These are phyloP conservation scores for Microcaecilia unicolor DNA, from an alignment of 2,797 vertebrate species.

Conservation along the genomic window DNA sequence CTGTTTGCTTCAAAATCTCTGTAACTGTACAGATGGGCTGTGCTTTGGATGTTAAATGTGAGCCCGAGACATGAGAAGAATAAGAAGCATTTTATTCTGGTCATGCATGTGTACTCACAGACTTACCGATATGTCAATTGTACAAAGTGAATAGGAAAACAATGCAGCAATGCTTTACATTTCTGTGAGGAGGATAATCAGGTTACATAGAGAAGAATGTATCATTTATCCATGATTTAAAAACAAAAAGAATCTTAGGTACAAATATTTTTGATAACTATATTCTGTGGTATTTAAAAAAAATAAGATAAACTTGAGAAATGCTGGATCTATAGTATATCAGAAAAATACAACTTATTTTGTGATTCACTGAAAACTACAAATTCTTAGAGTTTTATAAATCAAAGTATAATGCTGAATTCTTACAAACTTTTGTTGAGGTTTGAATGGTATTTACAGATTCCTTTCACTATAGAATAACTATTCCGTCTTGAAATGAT, in stretches of 20 bases:
- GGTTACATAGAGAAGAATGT: slow-evolving; percentile 48
- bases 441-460: slow-evolving; percentile 19
- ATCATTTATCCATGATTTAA: slow-evolving; percentile 45
- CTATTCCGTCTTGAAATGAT: too few species aligned
- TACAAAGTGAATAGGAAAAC: slow-evolving; percentile 37
- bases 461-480: slow-evolving; percentile 24
- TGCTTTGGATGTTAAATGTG: slow-evolving; percentile 38
- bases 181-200: slow-evolving; percentile 38
- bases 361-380: slow-evolving; percentile 27
- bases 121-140: slow-evolving; percentile 47
- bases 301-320: slow-evolving; percentile 43
- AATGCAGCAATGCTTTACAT: slow-evolving; percentile 33
- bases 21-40: slow-evolving; percentile 46
- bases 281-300: slow-evolving; percentile 50
- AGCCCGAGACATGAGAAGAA: too few species aligned
- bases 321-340: slow-evolving; percentile 35
- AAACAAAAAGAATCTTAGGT: slow-evolving; percentile 55
- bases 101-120: slow-evolving; percentile 45
- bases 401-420: slow-evolving; percentile 27
- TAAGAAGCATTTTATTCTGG: slow-evolving; percentile 52
- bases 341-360: too few species aligned
- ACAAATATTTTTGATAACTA: slow-evolving; percentile 65
- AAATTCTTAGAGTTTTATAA: slow-evolving; percentile 24
- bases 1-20: slow-evolving; percentile 56
- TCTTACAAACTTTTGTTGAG: slow-evolving; percentile 10